Percentiles rank a stretch among this genome's conserved stretches.
Conservation (phyloP, 2,797 vertebrate species). For the Gallinago nigripennis region DNA sequence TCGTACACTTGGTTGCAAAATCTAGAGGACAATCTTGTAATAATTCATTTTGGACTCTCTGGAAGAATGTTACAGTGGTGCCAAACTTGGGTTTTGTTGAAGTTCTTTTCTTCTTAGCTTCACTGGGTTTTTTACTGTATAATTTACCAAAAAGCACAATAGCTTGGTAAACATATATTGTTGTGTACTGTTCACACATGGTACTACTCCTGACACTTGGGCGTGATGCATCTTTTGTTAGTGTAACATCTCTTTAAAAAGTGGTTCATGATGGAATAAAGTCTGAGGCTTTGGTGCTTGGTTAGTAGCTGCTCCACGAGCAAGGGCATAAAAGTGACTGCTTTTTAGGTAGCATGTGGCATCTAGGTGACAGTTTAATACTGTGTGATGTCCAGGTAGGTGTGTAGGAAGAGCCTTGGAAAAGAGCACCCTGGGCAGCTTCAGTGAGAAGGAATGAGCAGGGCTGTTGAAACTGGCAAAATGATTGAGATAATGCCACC, state of each 20-base stretch:
- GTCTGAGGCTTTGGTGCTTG: background rate
- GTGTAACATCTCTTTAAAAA: background rate
- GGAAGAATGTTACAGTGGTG: background rate
- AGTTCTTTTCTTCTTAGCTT: background rate
- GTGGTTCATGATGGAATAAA: background rate
- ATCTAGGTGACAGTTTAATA: background rate
- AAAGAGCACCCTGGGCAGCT: background rate
- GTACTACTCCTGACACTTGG: background rate
- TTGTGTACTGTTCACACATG: background rate
- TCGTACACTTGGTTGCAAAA: slow-evolving; percentile 21
- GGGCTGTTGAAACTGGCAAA: background rate
- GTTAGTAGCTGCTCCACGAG: background rate
- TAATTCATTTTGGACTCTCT: slow-evolving; percentile 4
- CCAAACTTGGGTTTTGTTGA: background rate
- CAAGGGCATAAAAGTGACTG: background rate
- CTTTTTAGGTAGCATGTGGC: background rate
- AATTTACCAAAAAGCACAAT: background rate
- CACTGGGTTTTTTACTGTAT: background rate
- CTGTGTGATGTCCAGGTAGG: background rate
- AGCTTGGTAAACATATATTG: background rate
- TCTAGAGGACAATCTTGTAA: slow-evolving; percentile 9
- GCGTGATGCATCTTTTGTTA: rapidly evolving
- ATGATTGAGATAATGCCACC: background rate
- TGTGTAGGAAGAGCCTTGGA: background rate
- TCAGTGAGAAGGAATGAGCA: background rate